Evolutionary conservation across 2,113 vertebrate species (phyloP), one percentile per base, ranked within the genome.

Genomic region (Salvelinus namaycush): DNA sequence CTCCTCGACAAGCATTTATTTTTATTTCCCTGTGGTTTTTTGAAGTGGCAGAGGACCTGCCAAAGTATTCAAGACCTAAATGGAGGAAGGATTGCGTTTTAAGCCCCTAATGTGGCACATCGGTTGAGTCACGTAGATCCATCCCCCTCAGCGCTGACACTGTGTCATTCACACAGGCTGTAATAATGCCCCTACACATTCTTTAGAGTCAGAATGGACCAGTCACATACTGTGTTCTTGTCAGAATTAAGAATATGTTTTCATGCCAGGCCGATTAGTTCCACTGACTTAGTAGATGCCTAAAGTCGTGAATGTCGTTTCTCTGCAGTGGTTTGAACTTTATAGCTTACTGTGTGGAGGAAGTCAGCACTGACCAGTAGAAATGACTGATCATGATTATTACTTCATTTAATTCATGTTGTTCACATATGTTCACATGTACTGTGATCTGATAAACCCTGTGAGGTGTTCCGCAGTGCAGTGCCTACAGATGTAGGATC

Each of bases 31-130:
- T 65, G n/a, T 59, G 44, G 39, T 8, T 34, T 13, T 70, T 39
- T 70, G 3, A 62, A 22, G 60, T 54, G 34, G 39, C 14, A 71
- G 76, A 26, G 20, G 16, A 1, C 3, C 64, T 29, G 44, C 62
- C 24, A 51, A 26, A 67, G 44, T 57, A 12, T n/a, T 20, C 24
- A 60, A 7, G 4, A 9, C 62, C 18, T 27, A 39, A 77, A 69
- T 29, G 26, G 51, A 18, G 20, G 24, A 7, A 8, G 39, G 18
- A 51, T 44, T 51, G 64, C 18, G 13, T 31, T 73, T 54, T 68
- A 31, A 76, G 48, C 44, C 74, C 9, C 57, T 77, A 77, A 77
- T 77, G 16, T 27, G 75, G 8, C 57, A 34, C 68, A 48, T 20
- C 22, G 60, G 69, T 77, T 65, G 60, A 77, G 24, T 72, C 44